phyloP scores from a whole-genome alignment of 2,888 invertebrate species.

The Tipula lateralis region DNA sequence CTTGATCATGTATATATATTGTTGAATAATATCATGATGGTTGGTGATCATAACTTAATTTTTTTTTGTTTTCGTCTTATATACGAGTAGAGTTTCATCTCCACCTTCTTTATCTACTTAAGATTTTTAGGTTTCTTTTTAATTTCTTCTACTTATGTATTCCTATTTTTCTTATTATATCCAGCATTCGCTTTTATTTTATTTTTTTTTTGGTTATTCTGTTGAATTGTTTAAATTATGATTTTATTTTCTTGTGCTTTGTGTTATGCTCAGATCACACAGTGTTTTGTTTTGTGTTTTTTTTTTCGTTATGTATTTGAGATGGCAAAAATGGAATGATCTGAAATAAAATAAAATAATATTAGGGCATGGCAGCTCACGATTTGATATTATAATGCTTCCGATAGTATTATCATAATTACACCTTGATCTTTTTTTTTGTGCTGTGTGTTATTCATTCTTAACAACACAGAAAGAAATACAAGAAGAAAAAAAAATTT shows the following conservation, averaged over 20 bases:
- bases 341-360: slow-evolving; percentile 13
- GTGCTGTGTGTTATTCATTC: slow-evolving; percentile 2
- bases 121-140: not conserved
- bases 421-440: slow-evolving; percentile 27
- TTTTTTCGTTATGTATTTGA: not conserved
- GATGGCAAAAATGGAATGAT: slow-evolving; percentile 28
- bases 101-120: slow-evolving; percentile 24
- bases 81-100: not conserved
- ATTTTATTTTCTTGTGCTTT: not conserved
- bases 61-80: not conserved
- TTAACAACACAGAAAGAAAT: not conserved
- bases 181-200: not conserved
- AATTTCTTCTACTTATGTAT: slow-evolving; percentile 20
- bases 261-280: slow-evolving; percentile 1
- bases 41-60: slow-evolving; percentile 12
- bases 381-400: slow-evolving; percentile 29
- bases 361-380: slow-evolving; percentile 28
- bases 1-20: not conserved
- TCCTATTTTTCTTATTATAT: not conserved
- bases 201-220: not conserved
- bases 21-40: not conserved
- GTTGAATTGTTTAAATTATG: slow-evolving; percentile 4
- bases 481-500: not conserved
- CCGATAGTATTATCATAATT: slow-evolving; percentile 29
- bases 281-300: too few relatives aligned